Evolutionary conservation across 2,888 invertebrate genomes (phyloP), one percentile per base, ranked within the genome.

Genomic region (Cyclophora punctaria): DNA sequence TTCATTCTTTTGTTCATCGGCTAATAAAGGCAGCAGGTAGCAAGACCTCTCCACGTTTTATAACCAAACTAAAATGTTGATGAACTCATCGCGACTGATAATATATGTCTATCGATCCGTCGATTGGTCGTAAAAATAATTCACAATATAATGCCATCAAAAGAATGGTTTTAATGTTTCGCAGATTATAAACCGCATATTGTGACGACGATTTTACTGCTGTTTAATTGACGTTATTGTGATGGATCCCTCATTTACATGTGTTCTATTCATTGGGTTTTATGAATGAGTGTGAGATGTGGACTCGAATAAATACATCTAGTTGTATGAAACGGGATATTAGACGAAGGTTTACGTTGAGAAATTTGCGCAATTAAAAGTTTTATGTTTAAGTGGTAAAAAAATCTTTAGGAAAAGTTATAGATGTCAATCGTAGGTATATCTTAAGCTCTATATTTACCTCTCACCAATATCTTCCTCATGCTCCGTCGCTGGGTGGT

Each of bases 401-500:
- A 1, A 37, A 37, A 2, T 37, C 1, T 37, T 37, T 37, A 37
- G 4, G 37, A 5, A 5, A 5, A 5, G 37, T 4, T 37, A 37
- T 37, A 37, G 37, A 37, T 37, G 37, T 37, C 5, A 20, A 20
- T 20, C 20, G 20, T 20, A 20, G 20, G 20, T 20, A 20, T 20
- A 20, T 20, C 20, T 20, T 20, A 20, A 20, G 20, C 20, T 20
- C 20, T 37, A 4, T 42, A 7, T 89, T 90, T 83, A 97, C 97
- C 97, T 91, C 93, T 93, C 77, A 94, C 90, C 55, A 97, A 90
- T 72, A 97, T 95, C 84, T 95, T 95, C 76, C 94, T 92, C 81
- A 96, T 92, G 60, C 95, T 95, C 62, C 93, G 90, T 63, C 94
- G 91, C 57, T 93, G 91, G 0, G 95, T 93, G 50, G 96, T 95